Evolutionary conservation across 2,797 vertebrate genomes (phyloP), one percentile per base, ranked within the genome.

Genomic region (Fistularia tabacaria): DNA sequence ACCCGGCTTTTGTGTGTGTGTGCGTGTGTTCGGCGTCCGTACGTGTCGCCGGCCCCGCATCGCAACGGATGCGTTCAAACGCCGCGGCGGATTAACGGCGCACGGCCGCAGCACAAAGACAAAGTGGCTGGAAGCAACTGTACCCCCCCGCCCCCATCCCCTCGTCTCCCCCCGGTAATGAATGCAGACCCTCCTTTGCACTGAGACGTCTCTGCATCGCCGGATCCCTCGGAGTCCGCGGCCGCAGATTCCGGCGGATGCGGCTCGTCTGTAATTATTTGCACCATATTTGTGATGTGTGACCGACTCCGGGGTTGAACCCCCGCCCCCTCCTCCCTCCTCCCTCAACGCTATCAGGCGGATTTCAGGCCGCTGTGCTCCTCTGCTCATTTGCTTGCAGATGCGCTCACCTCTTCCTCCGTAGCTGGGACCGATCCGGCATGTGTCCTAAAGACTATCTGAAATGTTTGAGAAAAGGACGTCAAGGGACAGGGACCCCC

Each of bases 31-130:
- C 25, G 25, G 25, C 25, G 25, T 25, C 25, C 25, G 25, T 25
- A 3, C 25, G 2, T 25, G 25, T 69, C 49, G 55, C 61, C 47
- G 69, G 84, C 77, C 81, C 77, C 77, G 69, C 75, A 79, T 77
- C 69, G 15, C 77, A 77, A 76, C 68, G 55, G 69, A 71, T 68
- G 58, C 43, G 74, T 79, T 73, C 49, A 82, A 63, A 80, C 64
- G 80, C 69, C 61, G 77, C 64, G 59, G 61, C 66, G 77, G 78
- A 72, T 69, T 14, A 62, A 71, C 75, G 49, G 71, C 73, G 62
- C 60, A 57, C 54, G 71, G 73, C 71, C 70, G 74, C 71, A 64
- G 81, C 85, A 85, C 83, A 87, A 84, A 88, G 83, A 79, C 83
- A 58, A 79, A 81, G 66, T 71, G 56, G 84, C 79, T 80, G 79